Evolutionary conservation across 2,888 invertebrate genomes (phyloP).

Genomic region (Protophormia terraenovae): DNA sequence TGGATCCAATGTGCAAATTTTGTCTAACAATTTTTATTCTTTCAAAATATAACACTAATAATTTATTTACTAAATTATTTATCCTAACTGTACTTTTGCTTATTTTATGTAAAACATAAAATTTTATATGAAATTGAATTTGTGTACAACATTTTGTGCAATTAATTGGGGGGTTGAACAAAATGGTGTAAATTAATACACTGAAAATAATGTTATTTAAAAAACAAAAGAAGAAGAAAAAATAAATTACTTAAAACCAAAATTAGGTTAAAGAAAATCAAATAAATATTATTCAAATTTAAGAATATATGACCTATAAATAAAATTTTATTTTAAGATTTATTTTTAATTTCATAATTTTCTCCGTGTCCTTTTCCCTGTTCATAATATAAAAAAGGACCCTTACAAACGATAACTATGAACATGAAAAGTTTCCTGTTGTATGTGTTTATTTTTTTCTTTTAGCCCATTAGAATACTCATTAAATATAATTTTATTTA

Average conservation of each 20-base stretch:
- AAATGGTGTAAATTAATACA: conserved; percentile 21
- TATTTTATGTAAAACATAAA: background rate
- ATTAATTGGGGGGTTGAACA: conserved; percentile 29
- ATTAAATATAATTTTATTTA: conserved; percentile 29
- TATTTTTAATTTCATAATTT: background rate
- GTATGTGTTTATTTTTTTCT: background rate
- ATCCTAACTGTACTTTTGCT: background rate
- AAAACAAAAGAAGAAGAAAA: background rate
- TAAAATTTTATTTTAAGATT: too few relatives aligned
- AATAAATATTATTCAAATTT: background rate
- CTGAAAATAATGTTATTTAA: background rate
- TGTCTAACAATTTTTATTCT: background rate
- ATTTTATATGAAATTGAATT: conserved; percentile 24
- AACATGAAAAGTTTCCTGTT: background rate
- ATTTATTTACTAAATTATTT: background rate
- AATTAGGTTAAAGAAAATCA: too few relatives aligned
- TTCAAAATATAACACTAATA: too few relatives aligned
- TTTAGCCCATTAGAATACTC: conserved; percentile 16
- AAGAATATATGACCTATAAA: too few relatives aligned
- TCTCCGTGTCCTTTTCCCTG: background rate
- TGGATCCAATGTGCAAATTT: too few relatives aligned
- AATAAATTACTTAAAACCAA: too few relatives aligned
- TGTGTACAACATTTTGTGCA: conserved; percentile 18
- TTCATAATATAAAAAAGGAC: background rate
- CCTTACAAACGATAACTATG: background rate